Conservation (phyloP, 2,113 vertebrate genomes). For the Dromiciops gliroides region DNA sequence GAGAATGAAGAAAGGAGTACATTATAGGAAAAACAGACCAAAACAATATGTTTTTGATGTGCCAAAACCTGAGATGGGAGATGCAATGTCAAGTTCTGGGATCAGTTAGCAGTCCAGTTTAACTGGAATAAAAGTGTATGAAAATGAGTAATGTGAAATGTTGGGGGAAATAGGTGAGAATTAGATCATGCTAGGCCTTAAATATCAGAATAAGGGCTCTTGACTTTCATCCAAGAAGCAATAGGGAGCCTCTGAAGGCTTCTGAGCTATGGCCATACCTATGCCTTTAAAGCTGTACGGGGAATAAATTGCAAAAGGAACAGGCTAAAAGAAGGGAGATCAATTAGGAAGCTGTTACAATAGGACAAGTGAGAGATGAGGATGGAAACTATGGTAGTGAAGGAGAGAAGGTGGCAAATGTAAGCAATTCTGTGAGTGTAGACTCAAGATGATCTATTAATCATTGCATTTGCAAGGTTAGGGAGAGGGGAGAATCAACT, state of each 20-base stretch:
- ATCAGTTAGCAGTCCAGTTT: background rate
- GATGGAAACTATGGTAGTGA: background rate
- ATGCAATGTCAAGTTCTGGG: background rate
- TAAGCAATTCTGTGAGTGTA: background rate
- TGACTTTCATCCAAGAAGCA: background rate
- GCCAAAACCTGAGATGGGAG: background rate
- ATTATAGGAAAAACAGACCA: background rate
- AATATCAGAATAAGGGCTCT: background rate
- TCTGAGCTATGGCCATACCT: background rate
- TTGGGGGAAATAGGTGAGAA: background rate
- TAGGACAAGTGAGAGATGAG: background rate
- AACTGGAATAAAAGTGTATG: background rate
- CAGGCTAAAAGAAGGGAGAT: background rate
- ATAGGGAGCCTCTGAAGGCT: background rate
- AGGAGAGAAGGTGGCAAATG: rapidly evolving
- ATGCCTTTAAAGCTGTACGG: background rate
- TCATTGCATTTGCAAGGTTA: background rate
- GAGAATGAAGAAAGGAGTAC: background rate
- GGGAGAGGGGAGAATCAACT: background rate
- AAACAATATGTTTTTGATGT: background rate
- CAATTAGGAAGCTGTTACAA: background rate
- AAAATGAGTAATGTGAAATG: background rate
- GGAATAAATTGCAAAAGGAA: background rate
- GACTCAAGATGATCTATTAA: background rate
- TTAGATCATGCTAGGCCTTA: background rate